Evolutionary conservation across 2,113 vertebrate genomes (phyloP).

Genomic region (Gasterosteus aculeatus): DNA sequence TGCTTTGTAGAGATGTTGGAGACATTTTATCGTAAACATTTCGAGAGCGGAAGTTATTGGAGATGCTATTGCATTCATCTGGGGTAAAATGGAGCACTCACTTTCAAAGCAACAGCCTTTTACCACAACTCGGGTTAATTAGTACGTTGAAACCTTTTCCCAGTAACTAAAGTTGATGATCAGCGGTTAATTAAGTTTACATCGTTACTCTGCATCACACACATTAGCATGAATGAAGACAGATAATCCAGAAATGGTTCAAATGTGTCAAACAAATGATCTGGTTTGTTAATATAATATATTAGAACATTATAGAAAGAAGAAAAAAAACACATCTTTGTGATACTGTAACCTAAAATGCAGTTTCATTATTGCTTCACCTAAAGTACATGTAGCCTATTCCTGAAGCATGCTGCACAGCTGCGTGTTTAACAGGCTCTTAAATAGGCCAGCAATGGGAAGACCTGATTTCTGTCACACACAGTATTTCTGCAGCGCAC

Average conservation of each 20-base stretch:
- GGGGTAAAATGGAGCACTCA: conserved; percentile 9
- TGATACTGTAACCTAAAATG: not conserved
- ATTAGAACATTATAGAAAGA: conserved; percentile 4
- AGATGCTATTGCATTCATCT: conserved; percentile 29
- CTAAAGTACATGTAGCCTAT: conserved; percentile 15
- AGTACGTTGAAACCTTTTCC: conserved; percentile 10
- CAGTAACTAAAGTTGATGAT: conserved; percentile 9
- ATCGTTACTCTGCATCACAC: not conserved
- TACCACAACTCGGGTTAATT: conserved; percentile 1
- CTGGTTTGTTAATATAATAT: conserved; percentile 15
- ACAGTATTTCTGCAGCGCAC: conserved; percentile 34
- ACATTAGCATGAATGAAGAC: conserved; percentile 11
- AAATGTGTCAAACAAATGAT: not conserved
- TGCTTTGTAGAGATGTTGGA: conserved; percentile 33
- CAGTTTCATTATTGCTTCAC: not conserved
- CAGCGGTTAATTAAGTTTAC: conserved; percentile 1
- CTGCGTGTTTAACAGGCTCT: conserved; percentile 14
- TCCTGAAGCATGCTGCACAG: conserved; percentile 26
- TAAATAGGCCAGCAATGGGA: conserved; percentile 18
- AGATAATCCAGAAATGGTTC: not conserved
- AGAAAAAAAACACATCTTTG: not conserved
- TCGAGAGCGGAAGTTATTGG: not conserved
- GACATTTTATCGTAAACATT: conserved; percentile 26
- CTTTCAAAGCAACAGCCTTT: conserved; percentile 25
- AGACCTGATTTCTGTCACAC: conserved; percentile 32